Percentiles rank a stretch among this genome's conserved stretches.
Evolutionary conservation across 2,797 vertebrate genomes (phyloP).

Genomic region (Chelon labrosus): DNA sequence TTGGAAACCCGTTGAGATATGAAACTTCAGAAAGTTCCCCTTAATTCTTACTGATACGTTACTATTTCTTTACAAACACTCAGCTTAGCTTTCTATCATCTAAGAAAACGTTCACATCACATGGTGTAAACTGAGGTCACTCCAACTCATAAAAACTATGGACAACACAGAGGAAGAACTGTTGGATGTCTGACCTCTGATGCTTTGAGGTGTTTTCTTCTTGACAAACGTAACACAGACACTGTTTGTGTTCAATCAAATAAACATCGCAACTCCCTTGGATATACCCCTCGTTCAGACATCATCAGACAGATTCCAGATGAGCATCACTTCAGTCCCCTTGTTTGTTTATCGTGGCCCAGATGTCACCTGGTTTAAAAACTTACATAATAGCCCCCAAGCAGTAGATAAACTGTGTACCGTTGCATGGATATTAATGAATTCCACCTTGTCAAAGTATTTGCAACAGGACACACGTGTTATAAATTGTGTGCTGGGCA

Average conservation of each 20-base stretch:
- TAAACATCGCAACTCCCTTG: background rate
- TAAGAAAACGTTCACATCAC: background rate
- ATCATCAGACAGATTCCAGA: background rate
- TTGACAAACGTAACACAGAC: background rate
- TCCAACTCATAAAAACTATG: background rate
- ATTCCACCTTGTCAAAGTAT: background rate
- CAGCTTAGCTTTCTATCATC: no score
- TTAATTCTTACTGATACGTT: no score
- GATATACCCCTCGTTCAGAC: background rate
- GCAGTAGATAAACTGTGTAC: background rate
- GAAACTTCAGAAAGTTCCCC: no score
- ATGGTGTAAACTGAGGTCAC: background rate
- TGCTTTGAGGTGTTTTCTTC: background rate
- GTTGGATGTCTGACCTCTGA: background rate
- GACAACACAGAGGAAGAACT: background rate
- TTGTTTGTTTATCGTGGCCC: background rate
- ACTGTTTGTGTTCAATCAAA: background rate
- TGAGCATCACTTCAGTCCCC: background rate
- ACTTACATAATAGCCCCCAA: background rate
- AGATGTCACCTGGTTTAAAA: background rate
- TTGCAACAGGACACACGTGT: constrained; percentile 2
- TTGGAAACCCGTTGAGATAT: background rate
- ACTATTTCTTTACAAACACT: no score
- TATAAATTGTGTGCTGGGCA: background rate
- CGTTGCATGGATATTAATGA: background rate